Conservation (phyloP, 2,888 invertebrate species). For the Blastobasis adustella region DNA sequence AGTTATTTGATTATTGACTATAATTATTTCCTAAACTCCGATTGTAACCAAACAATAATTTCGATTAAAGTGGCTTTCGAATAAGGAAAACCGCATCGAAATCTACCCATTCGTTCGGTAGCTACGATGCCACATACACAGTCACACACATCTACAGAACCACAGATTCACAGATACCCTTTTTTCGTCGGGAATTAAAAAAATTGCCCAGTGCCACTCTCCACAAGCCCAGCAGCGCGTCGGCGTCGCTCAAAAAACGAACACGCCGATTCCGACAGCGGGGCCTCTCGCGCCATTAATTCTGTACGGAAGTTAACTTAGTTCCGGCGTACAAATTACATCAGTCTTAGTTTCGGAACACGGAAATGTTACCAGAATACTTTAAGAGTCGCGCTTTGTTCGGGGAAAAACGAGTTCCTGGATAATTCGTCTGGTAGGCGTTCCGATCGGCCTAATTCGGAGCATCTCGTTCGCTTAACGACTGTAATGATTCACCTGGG, state of each 20-base stretch:
- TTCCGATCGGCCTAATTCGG: constrained; percentile 55
- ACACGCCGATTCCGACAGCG: constrained; percentile 33
- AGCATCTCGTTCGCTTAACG: constrained; percentile 50
- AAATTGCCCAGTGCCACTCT: too few relatives aligned
- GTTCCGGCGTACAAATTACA: constrained; percentile 49
- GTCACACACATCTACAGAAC: too few relatives aligned
- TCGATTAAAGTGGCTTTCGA: too few relatives aligned
- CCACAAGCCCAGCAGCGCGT: too few relatives aligned
- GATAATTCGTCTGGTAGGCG: constrained; percentile 51
- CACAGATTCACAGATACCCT: too few relatives aligned
- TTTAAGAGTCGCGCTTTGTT: constrained; percentile 38
- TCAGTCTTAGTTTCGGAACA: constrained; percentile 49
- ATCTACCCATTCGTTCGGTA: too few relatives aligned
- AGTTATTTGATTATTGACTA: too few relatives aligned
- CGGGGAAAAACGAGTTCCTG: constrained; percentile 35
- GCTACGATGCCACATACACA: too few relatives aligned
- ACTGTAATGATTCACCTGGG: constrained; percentile 54
- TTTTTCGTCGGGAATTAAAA: too few relatives aligned
- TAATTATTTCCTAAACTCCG: too few relatives aligned
- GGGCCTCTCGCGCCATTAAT: constrained; percentile 47
- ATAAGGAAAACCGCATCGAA: too few relatives aligned
- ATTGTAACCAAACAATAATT: too few relatives aligned
- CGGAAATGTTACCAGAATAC: constrained; percentile 43
- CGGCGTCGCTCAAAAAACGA: constrained; percentile 1
- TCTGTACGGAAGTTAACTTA: constrained; percentile 40